These are phyloP conservation scores for Caenorhabditis tropicalis DNA, from an alignment of 1,140 invertebrate species.

Conservation along the genomic window DNA sequence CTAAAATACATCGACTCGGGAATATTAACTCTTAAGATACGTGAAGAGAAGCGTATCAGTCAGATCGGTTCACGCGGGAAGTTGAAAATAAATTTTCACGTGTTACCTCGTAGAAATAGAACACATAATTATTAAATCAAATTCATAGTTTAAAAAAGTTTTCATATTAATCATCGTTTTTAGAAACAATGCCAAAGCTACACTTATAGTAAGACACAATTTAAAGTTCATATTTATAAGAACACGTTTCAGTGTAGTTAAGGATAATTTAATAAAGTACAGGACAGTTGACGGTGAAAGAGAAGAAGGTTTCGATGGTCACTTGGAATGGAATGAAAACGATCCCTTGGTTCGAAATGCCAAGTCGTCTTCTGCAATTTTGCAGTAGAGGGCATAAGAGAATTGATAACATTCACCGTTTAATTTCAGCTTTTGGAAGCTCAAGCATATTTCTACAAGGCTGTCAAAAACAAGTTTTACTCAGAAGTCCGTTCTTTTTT, in stretches of 20 bases:
- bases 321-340: constrained; percentile 30
- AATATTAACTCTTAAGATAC: too few relatives aligned
- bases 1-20: too few relatives aligned
- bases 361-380: too few relatives aligned
- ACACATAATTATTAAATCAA: too few relatives aligned
- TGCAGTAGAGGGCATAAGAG: too few relatives aligned
- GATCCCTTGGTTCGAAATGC: constrained; percentile 28
- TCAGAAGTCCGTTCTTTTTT: constrained; percentile 24
- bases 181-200: neutral
- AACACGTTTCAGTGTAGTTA: neutral
- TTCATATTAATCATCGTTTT: too few relatives aligned
- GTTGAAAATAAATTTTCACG: neutral
- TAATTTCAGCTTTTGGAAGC: neutral
- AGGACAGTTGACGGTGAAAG: neutral
- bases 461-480: constrained; percentile 11
- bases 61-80: neutral
- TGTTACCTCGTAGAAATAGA: too few relatives aligned
- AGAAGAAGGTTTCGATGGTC: constrained; percentile 54
- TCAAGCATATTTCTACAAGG: constrained; percentile 1
- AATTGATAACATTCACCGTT: too few relatives aligned
- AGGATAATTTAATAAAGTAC: neutral
- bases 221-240: neutral
- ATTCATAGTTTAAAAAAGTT: too few relatives aligned
- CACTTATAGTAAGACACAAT: neutral
- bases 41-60: too few relatives aligned